Conservation (phyloP, 35 echinoderm and acorn worm genomes). For the Ptychodera flava region DNA sequence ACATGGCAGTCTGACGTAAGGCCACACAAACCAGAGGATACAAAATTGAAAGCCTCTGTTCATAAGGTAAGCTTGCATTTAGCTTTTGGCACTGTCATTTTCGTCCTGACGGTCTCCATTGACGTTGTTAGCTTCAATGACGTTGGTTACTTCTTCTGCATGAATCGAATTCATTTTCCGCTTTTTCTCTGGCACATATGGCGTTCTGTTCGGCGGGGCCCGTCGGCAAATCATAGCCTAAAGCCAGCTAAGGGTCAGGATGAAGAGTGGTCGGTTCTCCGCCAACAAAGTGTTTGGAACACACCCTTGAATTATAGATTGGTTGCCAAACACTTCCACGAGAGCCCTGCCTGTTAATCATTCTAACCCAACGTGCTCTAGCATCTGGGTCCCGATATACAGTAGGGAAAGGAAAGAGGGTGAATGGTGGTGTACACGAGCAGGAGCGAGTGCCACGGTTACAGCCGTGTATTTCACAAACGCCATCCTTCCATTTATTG, state of each 20-base stretch:
- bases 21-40: slow-evolving; percentile 43
- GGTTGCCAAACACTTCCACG: slow-evolving; percentile 29
- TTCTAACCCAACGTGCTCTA: slow-evolving; percentile 25
- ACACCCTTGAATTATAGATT: slow-evolving; percentile 26
- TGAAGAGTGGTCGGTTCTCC: slow-evolving; percentile 21
- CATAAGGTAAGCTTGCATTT: too few species aligned
- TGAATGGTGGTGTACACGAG: slow-evolving; percentile 48
- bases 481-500: slow-evolving; percentile 32
- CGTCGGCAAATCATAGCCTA: slow-evolving; percentile 42
- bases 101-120: too few species aligned
- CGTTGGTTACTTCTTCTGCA: too few species aligned
- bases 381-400: slow-evolving; percentile 29
- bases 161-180: too few species aligned
- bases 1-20: slow-evolving; percentile 34
- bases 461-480: slow-evolving; percentile 38
- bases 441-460: slow-evolving; percentile 23
- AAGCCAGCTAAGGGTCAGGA: slow-evolving; percentile 39
- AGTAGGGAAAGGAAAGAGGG: slow-evolving; percentile 53
- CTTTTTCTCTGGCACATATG: too few species aligned
- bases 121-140: too few species aligned
- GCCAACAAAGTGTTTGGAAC: slow-evolving; percentile 38
- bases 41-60: slow-evolving; percentile 36
- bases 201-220: too few species aligned
- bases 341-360: slow-evolving; percentile 37
- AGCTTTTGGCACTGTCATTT: too few species aligned